Conservation (phyloP, 2,888 invertebrate genomes). For the Cylloceria caligata region DNA sequence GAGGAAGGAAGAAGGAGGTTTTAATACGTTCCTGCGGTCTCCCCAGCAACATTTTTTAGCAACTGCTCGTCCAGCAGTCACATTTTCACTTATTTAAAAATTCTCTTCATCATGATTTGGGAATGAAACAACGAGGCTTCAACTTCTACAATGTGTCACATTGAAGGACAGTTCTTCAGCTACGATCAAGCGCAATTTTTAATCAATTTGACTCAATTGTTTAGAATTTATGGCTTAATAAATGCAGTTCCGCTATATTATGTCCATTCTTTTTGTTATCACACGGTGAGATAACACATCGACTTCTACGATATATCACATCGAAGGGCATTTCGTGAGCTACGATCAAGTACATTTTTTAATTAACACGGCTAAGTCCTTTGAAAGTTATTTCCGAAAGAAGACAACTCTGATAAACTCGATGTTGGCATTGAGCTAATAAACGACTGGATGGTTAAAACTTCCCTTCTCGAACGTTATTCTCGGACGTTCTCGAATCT, state of each 20-base stretch:
- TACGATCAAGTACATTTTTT: not conserved
- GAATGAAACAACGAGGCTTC: not conserved
- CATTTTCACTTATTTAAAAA: not conserved
- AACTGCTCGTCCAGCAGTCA: not conserved
- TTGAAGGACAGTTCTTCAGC: no score
- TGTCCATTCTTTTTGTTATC: no score
- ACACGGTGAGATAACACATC: no score
- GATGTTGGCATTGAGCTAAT: conserved; percentile 10
- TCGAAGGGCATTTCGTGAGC: not conserved
- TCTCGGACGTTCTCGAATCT: conserved; percentile 66
- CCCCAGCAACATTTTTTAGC: not conserved
- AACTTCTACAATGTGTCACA: not conserved
- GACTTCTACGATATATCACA: not conserved
- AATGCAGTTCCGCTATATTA: no score
- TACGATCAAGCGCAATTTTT: no score
- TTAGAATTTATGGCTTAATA: no score
- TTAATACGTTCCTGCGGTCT: conserved; percentile 51
- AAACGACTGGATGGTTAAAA: conserved; percentile 55
- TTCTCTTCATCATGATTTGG: not conserved
- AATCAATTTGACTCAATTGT: no score
- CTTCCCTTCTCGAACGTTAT: conserved; percentile 59
- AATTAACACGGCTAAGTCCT: not conserved
- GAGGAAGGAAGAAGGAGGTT: conserved; percentile 14
- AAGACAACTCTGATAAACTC: not conserved
- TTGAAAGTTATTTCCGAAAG: not conserved